Conservation (phyloP, 2,797 vertebrate species). For the Atherinosoma microstoma region DNA sequence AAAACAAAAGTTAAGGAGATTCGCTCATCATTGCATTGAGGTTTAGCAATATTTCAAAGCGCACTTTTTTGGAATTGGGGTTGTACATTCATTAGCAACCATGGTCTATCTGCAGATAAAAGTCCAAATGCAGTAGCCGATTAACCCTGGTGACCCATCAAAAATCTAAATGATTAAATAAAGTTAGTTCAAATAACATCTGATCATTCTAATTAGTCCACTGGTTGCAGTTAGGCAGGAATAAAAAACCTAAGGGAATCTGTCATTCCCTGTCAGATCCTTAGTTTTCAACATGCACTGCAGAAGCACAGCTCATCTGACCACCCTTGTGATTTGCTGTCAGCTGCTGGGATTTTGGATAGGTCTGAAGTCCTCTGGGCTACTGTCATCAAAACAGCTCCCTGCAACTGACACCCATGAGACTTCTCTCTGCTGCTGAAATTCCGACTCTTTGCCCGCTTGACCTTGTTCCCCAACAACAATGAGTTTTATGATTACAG, state of each 20-base stretch:
- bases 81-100: too few relatives aligned
- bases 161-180: neutral
- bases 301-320: constrained; percentile 13
- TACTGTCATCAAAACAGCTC: constrained; percentile 39
- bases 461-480: constrained; percentile 59
- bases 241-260: neutral
- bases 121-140: neutral
- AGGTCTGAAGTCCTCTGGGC: neutral
- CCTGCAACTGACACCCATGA: constrained; percentile 34
- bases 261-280: constrained; percentile 1
- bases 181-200: neutral
- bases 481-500: constrained; percentile 47
- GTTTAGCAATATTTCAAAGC: too few relatives aligned
- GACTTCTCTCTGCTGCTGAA: constrained; percentile 36
- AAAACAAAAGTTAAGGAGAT: too few relatives aligned
- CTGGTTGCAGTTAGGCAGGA: neutral
- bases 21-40: too few relatives aligned
- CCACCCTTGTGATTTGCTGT: constrained; percentile 20
- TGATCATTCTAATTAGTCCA: neutral
- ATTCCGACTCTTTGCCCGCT: constrained; percentile 32
- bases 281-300: neutral
- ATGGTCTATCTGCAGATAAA: too few relatives aligned
- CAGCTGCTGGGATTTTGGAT: constrained; percentile 14
- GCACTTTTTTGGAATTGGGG: too few relatives aligned
- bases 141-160: neutral